These are phyloP conservation scores for Halisarca cf. caerulea DNA, from an alignment of 37 sponge, comb jelly and placozoan species.

Conservation along the genomic window DNA sequence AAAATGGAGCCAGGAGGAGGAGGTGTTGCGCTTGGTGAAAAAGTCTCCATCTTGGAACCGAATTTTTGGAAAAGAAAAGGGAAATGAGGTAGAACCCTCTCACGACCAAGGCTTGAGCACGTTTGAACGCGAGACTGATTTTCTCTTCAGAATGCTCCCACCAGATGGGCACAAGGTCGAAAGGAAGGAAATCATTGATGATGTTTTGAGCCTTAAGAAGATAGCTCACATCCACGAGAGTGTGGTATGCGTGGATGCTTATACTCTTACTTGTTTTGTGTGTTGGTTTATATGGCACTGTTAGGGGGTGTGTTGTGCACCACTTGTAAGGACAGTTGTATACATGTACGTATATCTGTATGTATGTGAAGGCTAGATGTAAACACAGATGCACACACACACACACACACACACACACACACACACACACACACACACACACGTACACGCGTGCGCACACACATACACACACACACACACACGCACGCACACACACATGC, in stretches of 20 bases:
- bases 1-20: conserved; percentile 64
- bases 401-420: too few species aligned
- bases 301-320: too few species aligned
- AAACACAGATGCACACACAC: too few species aligned
- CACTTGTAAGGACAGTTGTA: too few species aligned
- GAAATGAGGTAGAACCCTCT: background rate
- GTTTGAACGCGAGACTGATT: conserved; percentile 28
- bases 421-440: too few species aligned
- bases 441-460: too few species aligned
- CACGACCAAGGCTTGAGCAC: background rate
- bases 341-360: too few species aligned
- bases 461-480: too few species aligned
- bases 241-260: conserved; percentile 41
- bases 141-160: conserved; percentile 15
- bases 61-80: background rate
- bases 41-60: conserved; percentile 8
- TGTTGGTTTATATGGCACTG: background rate
- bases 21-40: conserved; percentile 49
- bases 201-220: conserved; percentile 44
- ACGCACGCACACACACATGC: too few species aligned
- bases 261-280: background rate
- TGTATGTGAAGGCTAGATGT: too few species aligned
- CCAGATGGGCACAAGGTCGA: conserved; percentile 24
- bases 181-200: conserved; percentile 31
- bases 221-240: conserved; percentile 82